Percentiles rank a stretch among this genome's conserved stretches.
These are phyloP conservation scores for Callopanchax toddi DNA, from an alignment of 2,113 vertebrate species.

Conservation along the genomic window DNA sequence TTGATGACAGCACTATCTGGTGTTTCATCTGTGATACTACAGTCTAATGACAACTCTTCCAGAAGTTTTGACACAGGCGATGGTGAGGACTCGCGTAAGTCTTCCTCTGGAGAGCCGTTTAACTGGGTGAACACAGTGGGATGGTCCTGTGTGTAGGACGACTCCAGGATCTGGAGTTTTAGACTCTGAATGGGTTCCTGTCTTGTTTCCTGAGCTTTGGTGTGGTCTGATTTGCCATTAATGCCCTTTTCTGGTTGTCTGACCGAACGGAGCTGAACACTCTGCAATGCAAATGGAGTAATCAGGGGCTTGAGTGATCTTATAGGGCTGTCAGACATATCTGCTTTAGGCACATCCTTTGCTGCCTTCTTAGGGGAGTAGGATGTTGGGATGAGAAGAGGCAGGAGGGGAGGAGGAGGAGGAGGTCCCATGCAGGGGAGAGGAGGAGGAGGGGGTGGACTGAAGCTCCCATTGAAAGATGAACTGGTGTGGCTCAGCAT, in stretches of 20 bases:
- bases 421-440: constrained; percentile 29
- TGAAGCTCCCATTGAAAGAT: constrained; percentile 67
- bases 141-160: constrained; percentile 66
- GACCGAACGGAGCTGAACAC: constrained; percentile 89
- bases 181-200: constrained; percentile 64
- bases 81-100: constrained; percentile 61
- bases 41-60: constrained; percentile 67
- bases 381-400: constrained; percentile 52
- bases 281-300: constrained; percentile 88
- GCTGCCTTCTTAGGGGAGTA: constrained; percentile 75
- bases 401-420: constrained; percentile 58
- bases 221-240: constrained; percentile 53
- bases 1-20: constrained; percentile 23
- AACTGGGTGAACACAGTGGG: constrained; percentile 30
- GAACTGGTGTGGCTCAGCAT: constrained; percentile 67
- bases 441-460: constrained; percentile 64
- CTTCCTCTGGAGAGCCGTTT: constrained; percentile 39
- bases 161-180: constrained; percentile 68
- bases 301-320: constrained; percentile 85
- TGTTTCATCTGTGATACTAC: constrained; percentile 21
- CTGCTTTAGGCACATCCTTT: constrained; percentile 69
- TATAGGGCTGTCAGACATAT: constrained; percentile 40
- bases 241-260: constrained; percentile 73
- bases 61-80: constrained; percentile 75
- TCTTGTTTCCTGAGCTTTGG: constrained; percentile 74